Evolutionary conservation across 2,113 vertebrate species (phyloP), one percentile per base, ranked within the genome.

Genomic region (Hyaena hyaena): DNA sequence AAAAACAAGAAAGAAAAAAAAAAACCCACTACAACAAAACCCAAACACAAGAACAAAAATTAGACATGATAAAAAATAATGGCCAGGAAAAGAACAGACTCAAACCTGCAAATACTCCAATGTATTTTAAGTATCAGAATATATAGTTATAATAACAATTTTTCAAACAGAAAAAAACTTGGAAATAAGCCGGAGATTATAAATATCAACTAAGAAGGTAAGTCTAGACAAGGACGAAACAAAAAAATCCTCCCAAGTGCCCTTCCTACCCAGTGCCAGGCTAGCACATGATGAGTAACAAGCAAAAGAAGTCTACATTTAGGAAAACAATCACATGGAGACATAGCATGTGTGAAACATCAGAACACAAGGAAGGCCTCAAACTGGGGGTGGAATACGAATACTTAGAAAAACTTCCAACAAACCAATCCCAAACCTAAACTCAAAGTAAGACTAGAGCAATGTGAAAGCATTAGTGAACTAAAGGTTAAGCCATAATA

Each of bases 171-270:
- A 87, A 71, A 61, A 12, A 88, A 94, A 50, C 26, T 43, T 84
- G 83, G 88, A 92, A 94, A 96, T 73, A 7, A 94, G 35, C 61
- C 53, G 83, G 68, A 77, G n/a, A 88, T 77, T 82, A 76, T 79
- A 92, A 95, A 92, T 7, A 83, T 31, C 68, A 71, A 66, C 66
- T 11, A 28, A 92, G 35, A 17, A 89, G 26, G 24, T 88, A 31
- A 88, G n/a, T 31, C 65, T 1, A 43, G 33, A 88, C 33, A 7
- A 88, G 45, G 19, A 53, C 68, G 16, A 55, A 69, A 79, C 10
- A 68, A 35, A 63, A 15, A 58, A 76, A 11, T 55, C 39, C n/a
- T 65, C 39, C 39, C 26, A 50, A 61, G 33, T 68, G 33, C n/a
- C 39, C 14, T 87, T 28, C 8, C 68, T 39, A 24, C 7, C 21